Conservation (phyloP, 2,797 vertebrate species). For the Eremophila alpestris region DNA sequence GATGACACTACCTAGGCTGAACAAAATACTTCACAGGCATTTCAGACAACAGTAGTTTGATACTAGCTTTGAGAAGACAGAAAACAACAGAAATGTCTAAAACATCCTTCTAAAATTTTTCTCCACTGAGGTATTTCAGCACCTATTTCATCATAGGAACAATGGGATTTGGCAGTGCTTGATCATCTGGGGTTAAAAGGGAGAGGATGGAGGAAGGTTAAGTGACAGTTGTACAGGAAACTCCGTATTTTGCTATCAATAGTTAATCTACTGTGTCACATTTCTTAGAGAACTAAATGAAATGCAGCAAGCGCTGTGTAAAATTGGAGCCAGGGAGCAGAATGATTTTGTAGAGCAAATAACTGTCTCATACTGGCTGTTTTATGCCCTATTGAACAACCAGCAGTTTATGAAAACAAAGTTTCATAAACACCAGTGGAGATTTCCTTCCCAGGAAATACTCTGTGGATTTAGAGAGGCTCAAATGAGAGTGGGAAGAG, state of each 20-base stretch:
- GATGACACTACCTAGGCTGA: not conserved
- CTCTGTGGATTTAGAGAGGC: not conserved
- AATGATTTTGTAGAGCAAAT: constrained; percentile 72
- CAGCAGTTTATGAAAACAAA: constrained; percentile 72
- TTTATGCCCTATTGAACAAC: constrained; percentile 75
- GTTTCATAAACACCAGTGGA: constrained; percentile 45
- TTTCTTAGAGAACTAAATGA: constrained; percentile 63
- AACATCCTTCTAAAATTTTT: not conserved
- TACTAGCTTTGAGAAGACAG: not conserved
- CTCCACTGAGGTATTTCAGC: not conserved
- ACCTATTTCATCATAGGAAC: not conserved
- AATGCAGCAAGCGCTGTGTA: constrained; percentile 55
- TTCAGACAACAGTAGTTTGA: not conserved
- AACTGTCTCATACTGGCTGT: constrained; percentile 63
- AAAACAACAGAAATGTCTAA: not conserved
- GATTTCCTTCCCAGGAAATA: not conserved
- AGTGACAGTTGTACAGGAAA: not conserved
- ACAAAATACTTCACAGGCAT: not conserved
- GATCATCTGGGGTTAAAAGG: not conserved
- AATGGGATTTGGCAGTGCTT: not conserved
- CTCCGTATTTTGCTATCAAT: not conserved
- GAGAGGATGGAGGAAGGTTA: not conserved
- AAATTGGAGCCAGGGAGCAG: constrained; percentile 64
- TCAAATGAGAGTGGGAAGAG: not conserved
- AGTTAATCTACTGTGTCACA: constrained; percentile 70